Base-by-base conservation (phyloP, 2,888 invertebrate species). In the Bellardia pandia region DNA sequence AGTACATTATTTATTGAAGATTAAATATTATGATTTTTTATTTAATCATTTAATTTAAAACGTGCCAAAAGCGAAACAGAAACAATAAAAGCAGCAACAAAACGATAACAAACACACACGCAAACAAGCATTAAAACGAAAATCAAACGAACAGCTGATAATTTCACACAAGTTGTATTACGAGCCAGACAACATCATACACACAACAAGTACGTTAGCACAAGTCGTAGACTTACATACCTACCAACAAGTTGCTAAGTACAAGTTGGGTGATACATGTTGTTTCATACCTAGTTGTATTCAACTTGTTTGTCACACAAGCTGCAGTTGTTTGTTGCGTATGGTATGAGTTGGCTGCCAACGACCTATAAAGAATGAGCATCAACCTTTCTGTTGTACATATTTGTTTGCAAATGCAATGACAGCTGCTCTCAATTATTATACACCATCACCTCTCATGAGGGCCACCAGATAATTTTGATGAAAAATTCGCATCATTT, bases 21-120 rank as follows among this genome's bases (percentile, higher is more conserved):
- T 79, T 79, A 83, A 86, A 86, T 83, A 86, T 86, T 83, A 86
- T 86, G 83, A 66, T 79, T 75, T 77, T 85, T 86, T 77, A 82
- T 82, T 86, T 78, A 76, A 86, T 79, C 75, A 79, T 86, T 86
- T 76, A 83, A 83, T 86, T 83, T 83, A 79, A 86, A 86, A 86
- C 86, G 86, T 86, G 86, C 83, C 78, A 83, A 66, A 78, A 86
- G 75, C 75, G 8, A 82, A 83, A 62, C 66, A 58, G 14, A 42
- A 66, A 62, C 66, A 77, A 74, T 11, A 62, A 79, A 64, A 66
- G 5, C 30, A 62, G 4, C 62, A 45, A 14, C 60, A 69, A 45
- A 37, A 48, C 16, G 16, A 45, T 33, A 14, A 37, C 48, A 64
- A 16, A 30, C 42, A 76, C 45, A 58, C 69, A 16, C 30, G 30